Conservation (phyloP, 2,888 invertebrate genomes). For the Thumatha senex region DNA sequence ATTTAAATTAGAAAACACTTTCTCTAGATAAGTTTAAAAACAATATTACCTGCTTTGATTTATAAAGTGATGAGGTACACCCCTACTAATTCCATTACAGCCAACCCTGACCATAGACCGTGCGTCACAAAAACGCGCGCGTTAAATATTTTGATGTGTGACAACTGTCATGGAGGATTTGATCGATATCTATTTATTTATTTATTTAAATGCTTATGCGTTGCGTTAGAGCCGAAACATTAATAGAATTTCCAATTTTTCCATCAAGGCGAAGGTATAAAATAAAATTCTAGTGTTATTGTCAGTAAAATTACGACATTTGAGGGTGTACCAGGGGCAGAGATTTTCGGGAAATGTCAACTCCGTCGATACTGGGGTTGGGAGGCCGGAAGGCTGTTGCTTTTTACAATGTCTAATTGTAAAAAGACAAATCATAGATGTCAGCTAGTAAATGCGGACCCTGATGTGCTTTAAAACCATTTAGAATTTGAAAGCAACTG, state of each 20-base stretch:
- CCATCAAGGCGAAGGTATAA: conserved; percentile 5
- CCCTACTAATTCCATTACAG: conserved; percentile 25
- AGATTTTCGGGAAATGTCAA: too few species aligned
- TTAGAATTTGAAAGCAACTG: too few species aligned
- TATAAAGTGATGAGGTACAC: not conserved
- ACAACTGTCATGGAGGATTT: conserved; percentile 72
- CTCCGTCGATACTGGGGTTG: too few species aligned
- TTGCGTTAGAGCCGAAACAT: conserved; percentile 24
- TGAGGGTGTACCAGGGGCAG: not conserved
- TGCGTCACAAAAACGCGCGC: conserved; percentile 66
- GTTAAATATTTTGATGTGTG: conserved; percentile 81
- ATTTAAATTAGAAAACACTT: not conserved
- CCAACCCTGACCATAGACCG: conserved; percentile 60
- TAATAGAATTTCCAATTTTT: conserved; percentile 12
- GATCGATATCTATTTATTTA: conserved; percentile 73
- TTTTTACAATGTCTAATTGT: not conserved
- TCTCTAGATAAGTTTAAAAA: not conserved
- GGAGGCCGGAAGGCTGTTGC: not conserved
- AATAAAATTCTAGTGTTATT: not conserved
- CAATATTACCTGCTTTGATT: not conserved
- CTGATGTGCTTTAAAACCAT: too few species aligned
- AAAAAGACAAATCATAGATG: not conserved
- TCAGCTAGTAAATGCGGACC: too few species aligned
- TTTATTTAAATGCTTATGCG: conserved; percentile 56
- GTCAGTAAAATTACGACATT: not conserved